phyloP scores from a whole-genome alignment of 2,888 invertebrate species.

The Aelia acuminata region DNA sequence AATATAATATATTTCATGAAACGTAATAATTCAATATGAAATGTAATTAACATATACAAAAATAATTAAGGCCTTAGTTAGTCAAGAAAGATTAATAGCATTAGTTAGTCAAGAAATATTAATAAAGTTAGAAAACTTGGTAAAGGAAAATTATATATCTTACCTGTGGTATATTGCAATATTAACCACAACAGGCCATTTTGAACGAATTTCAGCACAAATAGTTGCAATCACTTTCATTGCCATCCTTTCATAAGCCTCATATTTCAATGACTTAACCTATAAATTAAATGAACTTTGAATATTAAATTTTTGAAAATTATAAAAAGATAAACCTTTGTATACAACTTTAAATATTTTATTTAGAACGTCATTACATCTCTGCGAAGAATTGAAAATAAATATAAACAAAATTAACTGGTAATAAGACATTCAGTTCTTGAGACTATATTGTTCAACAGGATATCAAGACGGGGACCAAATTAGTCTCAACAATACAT shows the following conservation, averaged over 20 bases:
- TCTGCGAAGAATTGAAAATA: no score
- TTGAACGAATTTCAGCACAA: conserved; percentile 79
- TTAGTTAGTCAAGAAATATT: neutral
- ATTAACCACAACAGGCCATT: conserved; percentile 82
- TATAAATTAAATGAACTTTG: conserved; percentile 67
- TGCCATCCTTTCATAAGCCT: conserved; percentile 95
- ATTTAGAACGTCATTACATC: no score
- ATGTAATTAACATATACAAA: neutral
- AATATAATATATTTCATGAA: no score
- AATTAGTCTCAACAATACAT: no score
- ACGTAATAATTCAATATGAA: no score
- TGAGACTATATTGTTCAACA: no score
- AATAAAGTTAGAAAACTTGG: neutral
- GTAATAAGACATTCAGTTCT: no score
- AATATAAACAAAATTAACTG: no score
- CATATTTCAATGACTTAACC: conserved; percentile 92
- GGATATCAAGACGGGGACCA: no score
- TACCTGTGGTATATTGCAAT: conserved; percentile 91
- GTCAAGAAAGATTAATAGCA: neutral
- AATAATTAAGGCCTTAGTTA: neutral
- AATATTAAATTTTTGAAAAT: no score
- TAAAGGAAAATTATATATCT: conserved; percentile 53
- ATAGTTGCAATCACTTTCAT: conserved; percentile 84
- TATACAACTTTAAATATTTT: no score
- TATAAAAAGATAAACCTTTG: no score